Base-by-base conservation (phyloP, 1,140 invertebrate genomes). In the Phenacoccus solenopsis region DNA sequence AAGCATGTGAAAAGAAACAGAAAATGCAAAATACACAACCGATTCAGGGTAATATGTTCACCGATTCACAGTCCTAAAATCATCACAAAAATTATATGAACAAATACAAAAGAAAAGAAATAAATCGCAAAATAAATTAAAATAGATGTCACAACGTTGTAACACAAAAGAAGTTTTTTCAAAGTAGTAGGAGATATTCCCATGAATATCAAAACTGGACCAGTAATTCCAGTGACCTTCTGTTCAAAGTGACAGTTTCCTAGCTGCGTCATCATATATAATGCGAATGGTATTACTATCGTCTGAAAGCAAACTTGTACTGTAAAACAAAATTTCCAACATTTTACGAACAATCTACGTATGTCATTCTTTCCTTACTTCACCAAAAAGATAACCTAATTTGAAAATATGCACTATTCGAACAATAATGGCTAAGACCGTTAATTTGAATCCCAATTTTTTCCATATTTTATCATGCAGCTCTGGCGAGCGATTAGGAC, bases 71-170 rank as follows among this genome's bases (percentile, higher is more conserved):
- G 25, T 24, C 59, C 59, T 24, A 64, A 64, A 3, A 64, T 20
- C 5, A 24, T 24, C 59, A 64, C 20, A 20, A 24, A 64, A 27
- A 20, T 64, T 25, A 64, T 24, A 64, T 64, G 59, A 10, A 20
- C 59, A 10, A 9, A 27, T 10, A 64, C 22, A 16, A 64, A 64
- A 3, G 59, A 25, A 25, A 64, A 64, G 16, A 64, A 64, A 27
- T 64, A 64, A 27, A 64, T 64, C 21, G 22, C 59, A 22, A 64
- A 64, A 27, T 64, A 64, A 3, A 64, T 20, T 24, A 64, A 27
- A 64, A 64, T 64, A 5, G 59, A 64, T 10, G 59, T 64, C 13
- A 64, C 59, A 64, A 64, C 59, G 16, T 64, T 64, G 25, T 64
- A 64, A 24, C 59, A 64, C 2, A 64, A 10, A 22, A 64, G 22